phyloP scores from a whole-genome alignment of 1,140 invertebrate species.

The Limonius californicus region DNA sequence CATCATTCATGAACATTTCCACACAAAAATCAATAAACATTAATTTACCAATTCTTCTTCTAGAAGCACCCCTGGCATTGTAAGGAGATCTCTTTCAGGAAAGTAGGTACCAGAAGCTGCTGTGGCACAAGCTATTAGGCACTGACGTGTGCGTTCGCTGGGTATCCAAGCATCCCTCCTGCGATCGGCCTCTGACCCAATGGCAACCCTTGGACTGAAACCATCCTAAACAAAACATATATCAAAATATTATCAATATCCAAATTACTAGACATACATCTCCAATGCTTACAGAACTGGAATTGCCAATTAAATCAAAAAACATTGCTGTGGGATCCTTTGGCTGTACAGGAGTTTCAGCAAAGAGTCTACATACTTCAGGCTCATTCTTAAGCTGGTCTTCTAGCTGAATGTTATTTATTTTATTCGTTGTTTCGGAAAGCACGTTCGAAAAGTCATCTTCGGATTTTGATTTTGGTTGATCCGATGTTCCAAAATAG shows the following conservation, averaged over 20 bases:
- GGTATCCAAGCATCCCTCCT: slow-evolving; percentile 75
- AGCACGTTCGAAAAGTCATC: slow-evolving; percentile 32
- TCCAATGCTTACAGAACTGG: slow-evolving; percentile 24
- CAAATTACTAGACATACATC: slow-evolving; percentile 35
- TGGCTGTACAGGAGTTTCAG: slow-evolving; percentile 39
- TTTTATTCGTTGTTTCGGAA: slow-evolving; percentile 29
- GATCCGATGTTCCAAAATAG: slow-evolving; percentile 34
- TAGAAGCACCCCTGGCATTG: slow-evolving; percentile 67
- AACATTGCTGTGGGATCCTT: slow-evolving; percentile 45
- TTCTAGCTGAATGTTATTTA: slow-evolving; percentile 33
- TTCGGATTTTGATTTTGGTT: slow-evolving; percentile 25
- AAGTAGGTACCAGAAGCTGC: slow-evolving; percentile 62
- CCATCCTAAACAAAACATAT: slow-evolving; percentile 34
- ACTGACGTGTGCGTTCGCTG: slow-evolving; percentile 60
- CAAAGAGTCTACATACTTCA: slow-evolving; percentile 49
- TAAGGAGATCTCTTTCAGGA: slow-evolving; percentile 63
- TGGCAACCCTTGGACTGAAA: slow-evolving; percentile 48
- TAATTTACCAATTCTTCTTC: slow-evolving; percentile 71
- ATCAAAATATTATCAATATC: too few relatives aligned
- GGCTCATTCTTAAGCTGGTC: slow-evolving; percentile 44
- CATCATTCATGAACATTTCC: too few relatives aligned
- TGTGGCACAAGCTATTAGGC: slow-evolving; percentile 59
- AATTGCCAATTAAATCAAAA: slow-evolving; percentile 44
- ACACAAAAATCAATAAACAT: too few relatives aligned
- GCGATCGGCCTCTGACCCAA: slow-evolving; percentile 57